These are phyloP conservation scores for Apteryx mantelli DNA, from an alignment of 2,113 vertebrate species.

Conservation along the genomic window DNA sequence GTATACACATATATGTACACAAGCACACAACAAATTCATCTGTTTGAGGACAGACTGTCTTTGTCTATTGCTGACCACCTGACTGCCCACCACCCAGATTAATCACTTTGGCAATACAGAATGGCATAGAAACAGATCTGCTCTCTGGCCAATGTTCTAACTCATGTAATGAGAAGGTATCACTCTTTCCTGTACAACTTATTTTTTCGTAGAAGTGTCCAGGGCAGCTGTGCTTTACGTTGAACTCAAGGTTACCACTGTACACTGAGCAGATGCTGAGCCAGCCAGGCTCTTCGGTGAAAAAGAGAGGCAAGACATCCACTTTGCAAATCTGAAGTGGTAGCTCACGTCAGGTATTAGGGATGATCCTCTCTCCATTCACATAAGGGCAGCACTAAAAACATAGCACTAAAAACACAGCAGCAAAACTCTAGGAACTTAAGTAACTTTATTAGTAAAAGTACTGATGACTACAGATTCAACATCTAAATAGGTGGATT, in stretches of 20 bases:
- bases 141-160: not conserved
- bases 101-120: not conserved
- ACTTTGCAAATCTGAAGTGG: not conserved
- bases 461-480: not conserved
- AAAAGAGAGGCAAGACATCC: not conserved
- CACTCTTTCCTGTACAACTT: not conserved
- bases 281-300: not conserved
- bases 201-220: not conserved
- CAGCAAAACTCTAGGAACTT: not conserved
- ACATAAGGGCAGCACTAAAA: fast-evolving
- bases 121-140: fast-evolving
- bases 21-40: not conserved
- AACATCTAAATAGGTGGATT: not conserved
- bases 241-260: not conserved
- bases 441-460: not conserved
- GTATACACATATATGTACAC: too few relatives aligned
- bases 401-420: too few relatives aligned
- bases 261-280: not conserved
- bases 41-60: not conserved
- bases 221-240: not conserved
- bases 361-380: not conserved
- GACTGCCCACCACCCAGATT: fast-evolving
- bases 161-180: fast-evolving
- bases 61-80: not conserved
- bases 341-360: not conserved